phyloP scores from a whole-genome alignment of 2,797 vertebrate species.

The Pipistrellus pygmaeus region DNA sequence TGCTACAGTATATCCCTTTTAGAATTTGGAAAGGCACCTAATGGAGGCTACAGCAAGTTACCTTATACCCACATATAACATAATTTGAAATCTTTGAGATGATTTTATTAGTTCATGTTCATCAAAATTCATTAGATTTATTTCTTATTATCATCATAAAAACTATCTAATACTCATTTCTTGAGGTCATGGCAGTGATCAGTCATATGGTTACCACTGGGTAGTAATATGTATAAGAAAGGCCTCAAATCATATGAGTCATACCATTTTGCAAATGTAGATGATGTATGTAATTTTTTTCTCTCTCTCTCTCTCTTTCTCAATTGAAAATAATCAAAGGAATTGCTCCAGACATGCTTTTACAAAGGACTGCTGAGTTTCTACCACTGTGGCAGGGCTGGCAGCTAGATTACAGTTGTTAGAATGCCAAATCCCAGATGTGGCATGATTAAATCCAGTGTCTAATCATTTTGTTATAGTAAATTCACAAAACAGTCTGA shows the following conservation, averaged over 20 bases:
- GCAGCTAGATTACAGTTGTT: constrained; percentile 52
- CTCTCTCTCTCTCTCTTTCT: neutral
- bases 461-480: constrained; percentile 70
- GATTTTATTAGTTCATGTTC: neutral
- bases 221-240: constrained; percentile 42
- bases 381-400: constrained; percentile 45
- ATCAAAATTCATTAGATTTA: constrained; percentile 50
- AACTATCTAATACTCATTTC: constrained; percentile 31
- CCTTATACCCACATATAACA: neutral
- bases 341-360: constrained; percentile 57
- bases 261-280: constrained; percentile 42
- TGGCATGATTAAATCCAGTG: constrained; percentile 65
- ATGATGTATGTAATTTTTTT: neutral
- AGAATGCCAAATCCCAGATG: constrained; percentile 44
- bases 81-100: neutral
- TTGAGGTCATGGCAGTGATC: neutral
- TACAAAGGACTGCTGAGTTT: constrained; percentile 40
- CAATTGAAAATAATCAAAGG: constrained; percentile 61
- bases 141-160: constrained; percentile 56
- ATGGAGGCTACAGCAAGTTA: neutral
- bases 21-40: neutral
- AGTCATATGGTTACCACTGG: neutral
- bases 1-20: neutral
- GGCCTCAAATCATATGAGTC: constrained; percentile 31
- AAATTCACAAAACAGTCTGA: constrained; percentile 68